Base-by-base conservation (phyloP, 2,888 invertebrate species). In the Chalcis sispes region DNA sequence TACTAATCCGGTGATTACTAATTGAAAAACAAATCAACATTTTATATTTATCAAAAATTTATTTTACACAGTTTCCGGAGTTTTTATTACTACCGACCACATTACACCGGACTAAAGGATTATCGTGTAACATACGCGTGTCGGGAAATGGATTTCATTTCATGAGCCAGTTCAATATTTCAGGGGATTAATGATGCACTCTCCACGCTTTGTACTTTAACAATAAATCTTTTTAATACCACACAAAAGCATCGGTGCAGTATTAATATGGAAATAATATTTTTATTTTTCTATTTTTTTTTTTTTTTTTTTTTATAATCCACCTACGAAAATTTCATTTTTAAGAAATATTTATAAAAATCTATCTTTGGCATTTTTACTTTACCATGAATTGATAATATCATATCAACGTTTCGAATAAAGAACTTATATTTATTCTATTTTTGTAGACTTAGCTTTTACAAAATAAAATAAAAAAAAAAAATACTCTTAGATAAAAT, bases 161-260 rank as follows among this genome's bases (percentile, higher is more conserved):
- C 58, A 69, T 20, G 32, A 69, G 58, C n/a, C 46, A 32, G n/a
- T 58, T 69, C 58, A 32, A 69, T 69, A 69, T 58, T 59, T 69
- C 58, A 69, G 23, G 27, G 58, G 69, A 69, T 69, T 69, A 69
- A 69, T 58, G 48, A 58, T 48, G 48, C 32, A 32, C 42, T 32
- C 23, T 42, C 18, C 2, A 20, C 29, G 7, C 50, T 32, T 20
- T 50, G 50, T 20, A 59, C 8, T 25, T 18, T 20, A 42, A 13
- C 48, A 18, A 50, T 50, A 62, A 46, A 46, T 27, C 48, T 40
- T 65, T 67, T 29, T 27, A 56, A 67, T 67, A 42, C 42, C 18
- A 3, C 1, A 1, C 36, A 36, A 65, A 15, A 32, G 50, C 13
- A 40, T 52, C 20, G 25, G 20, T 8, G 13, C n/a, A 25, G 23